Evolutionary conservation across 1,140 invertebrate genomes (phyloP), one percentile per base, ranked within the genome.

Genomic region (Neodiprion lecontei): DNA sequence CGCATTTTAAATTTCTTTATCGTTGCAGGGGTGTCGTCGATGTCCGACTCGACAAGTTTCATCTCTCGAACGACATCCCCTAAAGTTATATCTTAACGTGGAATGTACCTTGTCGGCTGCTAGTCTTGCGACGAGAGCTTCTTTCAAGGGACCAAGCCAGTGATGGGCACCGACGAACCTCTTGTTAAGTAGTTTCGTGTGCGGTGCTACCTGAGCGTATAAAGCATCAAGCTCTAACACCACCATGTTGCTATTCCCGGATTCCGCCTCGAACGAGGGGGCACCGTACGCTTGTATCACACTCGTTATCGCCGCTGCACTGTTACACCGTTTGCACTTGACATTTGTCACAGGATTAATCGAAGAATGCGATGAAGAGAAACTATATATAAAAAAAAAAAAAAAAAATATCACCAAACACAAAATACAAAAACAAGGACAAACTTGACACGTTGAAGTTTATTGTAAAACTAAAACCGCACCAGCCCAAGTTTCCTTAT

Each of bases 151-250:
- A 80, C 94, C 93, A 78, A 96, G 89, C 94, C 95, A 96, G 84
- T 95, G 94, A 88, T 96, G 95, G 83, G 96, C 90, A 89, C 94
- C 95, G 85, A 96, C 95, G 88, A 95, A 96, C 80, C 95, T 91
- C 89, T 96, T 96, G 81, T 95, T 94, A 86, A 96, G 90, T 88
- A 96, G 92, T 91, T 96, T 96, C 84, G 96, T 90, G 79, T 94
- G 93, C 79, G 93, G 92, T 79, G 93, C 92, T 78, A 92, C 91
- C 84, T 95, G 94, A 81, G 93, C 93, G 89, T 95, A 95, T 70
- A 93, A 91, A 53, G 92, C 91, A 84, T 93, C 92, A 81, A 93
- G 86, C 85, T 94, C 93, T 80, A 94, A 89, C 86, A 94, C 93
- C 82, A 94, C 93, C 93, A 94, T 94, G 80, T 87, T 83, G 74